phyloP scores from a whole-genome alignment of 2,797 vertebrate genomes.

The Protosalanx chinensis region DNA sequence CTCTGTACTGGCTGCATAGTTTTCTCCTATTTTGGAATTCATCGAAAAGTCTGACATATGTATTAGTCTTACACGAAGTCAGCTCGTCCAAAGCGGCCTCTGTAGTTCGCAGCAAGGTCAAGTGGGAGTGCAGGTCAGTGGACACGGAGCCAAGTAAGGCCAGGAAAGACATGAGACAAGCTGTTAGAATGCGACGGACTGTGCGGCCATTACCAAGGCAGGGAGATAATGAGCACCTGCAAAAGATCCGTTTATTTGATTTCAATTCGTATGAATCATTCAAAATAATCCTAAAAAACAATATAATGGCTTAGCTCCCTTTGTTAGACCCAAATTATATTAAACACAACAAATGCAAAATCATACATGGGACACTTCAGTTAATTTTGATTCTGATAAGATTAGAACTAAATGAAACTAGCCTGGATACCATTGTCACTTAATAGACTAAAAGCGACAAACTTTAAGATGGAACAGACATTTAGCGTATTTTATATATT shows the following conservation, averaged over 20 bases:
- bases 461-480: background rate
- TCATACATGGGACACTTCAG: too few relatives aligned
- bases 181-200: conserved; percentile 71
- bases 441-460: too few relatives aligned
- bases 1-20: conserved; percentile 27
- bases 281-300: background rate
- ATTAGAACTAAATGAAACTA: background rate
- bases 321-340: background rate
- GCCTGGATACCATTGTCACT: background rate
- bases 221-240: conserved; percentile 53
- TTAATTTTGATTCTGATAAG: too few relatives aligned
- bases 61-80: conserved; percentile 71
- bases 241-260: background rate
- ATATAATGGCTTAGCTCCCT: background rate
- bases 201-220: conserved; percentile 62
- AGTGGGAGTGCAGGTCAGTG: conserved; percentile 70
- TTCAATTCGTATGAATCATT: too few relatives aligned
- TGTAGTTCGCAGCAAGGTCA: conserved; percentile 65
- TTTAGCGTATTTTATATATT: background rate
- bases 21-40: conserved; percentile 73
- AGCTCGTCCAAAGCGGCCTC: conserved; percentile 69
- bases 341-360: too few relatives aligned
- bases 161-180: conserved; percentile 77
- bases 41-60: conserved; percentile 60
- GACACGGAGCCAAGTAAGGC: conserved; percentile 77